Evolutionary conservation across 2,797 vertebrate species (phyloP).

Genomic region (Rhynchotus rufescens): DNA sequence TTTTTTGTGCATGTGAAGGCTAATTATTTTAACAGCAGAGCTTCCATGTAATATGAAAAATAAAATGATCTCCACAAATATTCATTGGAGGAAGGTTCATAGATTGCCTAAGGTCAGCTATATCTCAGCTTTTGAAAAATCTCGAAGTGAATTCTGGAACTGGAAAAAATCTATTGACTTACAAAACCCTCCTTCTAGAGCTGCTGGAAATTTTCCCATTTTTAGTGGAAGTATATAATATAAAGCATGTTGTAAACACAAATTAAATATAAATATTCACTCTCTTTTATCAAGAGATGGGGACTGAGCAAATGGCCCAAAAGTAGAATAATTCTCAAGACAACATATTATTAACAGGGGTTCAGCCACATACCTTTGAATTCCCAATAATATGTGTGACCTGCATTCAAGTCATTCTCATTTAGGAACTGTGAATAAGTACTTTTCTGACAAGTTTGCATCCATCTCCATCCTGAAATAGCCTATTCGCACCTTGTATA

Average conservation of each 20-base stretch:
- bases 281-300: neutral
- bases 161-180: neutral
- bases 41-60: neutral
- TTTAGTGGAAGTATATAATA: neutral
- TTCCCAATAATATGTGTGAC: neutral
- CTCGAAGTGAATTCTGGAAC: constrained; percentile 5
- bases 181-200: neutral
- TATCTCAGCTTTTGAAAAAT: neutral
- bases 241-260: neutral
- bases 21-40: constrained; percentile 31
- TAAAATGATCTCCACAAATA: neutral
- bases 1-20: neutral
- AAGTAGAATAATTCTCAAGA: neutral
- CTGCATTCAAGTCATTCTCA: neutral
- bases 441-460: neutral
- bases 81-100: neutral
- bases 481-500: neutral
- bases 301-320: neutral
- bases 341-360: neutral
- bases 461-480: neutral
- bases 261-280: neutral
- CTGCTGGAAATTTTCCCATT: neutral
- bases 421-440: neutral
- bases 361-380: neutral
- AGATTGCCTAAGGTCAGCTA: neutral